These are phyloP conservation scores for Bradypus variegatus DNA, from an alignment of 2,797 vertebrate genomes.

Conservation along the genomic window DNA sequence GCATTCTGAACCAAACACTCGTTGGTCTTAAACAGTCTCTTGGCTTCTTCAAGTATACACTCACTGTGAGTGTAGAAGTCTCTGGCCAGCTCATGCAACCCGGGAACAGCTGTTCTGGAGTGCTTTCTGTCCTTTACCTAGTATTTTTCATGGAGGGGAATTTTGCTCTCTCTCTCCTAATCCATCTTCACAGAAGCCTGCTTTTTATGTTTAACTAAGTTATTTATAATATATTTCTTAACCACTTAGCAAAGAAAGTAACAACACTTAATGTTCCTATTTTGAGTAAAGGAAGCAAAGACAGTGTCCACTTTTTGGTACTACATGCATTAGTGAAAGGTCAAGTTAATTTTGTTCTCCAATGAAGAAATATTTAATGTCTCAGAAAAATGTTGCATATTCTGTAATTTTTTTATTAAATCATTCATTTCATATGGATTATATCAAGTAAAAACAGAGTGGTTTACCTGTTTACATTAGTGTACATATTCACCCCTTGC, in stretches of 20 bases:
- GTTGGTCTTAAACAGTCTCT: no score
- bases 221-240: conserved; percentile 69
- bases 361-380: conserved; percentile 59
- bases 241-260: conserved; percentile 68
- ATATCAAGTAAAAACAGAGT: conserved; percentile 50
- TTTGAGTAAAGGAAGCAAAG: conserved; percentile 55
- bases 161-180: no score
- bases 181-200: no score
- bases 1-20: no score
- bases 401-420: conserved; percentile 59
- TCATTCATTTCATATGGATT: conserved; percentile 59
- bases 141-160: no score
- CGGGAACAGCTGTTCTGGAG: no score
- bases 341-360: conserved; percentile 54
- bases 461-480: conserved; percentile 48
- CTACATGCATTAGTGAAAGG: conserved; percentile 61
- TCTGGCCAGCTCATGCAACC: no score
- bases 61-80: no score
- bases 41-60: no score
- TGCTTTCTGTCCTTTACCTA: no score
- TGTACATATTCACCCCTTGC: conserved; percentile 47
- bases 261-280: conserved; percentile 69
- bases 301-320: conserved; percentile 68
- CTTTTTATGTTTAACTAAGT: conserved; percentile 52
- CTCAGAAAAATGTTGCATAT: conserved; percentile 59